These are phyloP conservation scores for Datnioides undecimradiatus DNA, from an alignment of 2,113 vertebrate genomes.

Conservation along the genomic window DNA sequence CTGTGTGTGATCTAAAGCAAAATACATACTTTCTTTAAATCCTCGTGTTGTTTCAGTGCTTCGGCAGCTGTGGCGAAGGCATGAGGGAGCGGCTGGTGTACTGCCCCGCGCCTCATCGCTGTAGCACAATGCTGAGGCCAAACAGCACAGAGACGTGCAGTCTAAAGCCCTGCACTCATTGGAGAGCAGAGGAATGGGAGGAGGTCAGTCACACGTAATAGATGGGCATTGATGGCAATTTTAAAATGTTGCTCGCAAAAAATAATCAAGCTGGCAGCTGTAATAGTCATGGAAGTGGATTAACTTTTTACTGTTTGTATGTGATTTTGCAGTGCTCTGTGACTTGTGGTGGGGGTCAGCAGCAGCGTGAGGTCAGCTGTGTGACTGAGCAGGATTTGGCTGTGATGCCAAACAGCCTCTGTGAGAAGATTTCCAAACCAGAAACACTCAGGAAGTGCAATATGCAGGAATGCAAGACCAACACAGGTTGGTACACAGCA, in stretches of 20 bases:
- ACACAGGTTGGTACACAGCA: slow-evolving; percentile 61
- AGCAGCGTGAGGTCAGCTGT: slow-evolving; percentile 78
- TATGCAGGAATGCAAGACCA: slow-evolving; percentile 75
- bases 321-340: slow-evolving; percentile 77
- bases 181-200: slow-evolving; percentile 77
- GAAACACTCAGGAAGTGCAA: slow-evolving; percentile 78
- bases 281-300: neutral
- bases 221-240: neutral
- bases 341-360: slow-evolving; percentile 81
- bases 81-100: slow-evolving; percentile 79
- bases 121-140: slow-evolving; percentile 73
- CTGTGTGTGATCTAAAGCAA: no score
- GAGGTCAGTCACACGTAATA: slow-evolving; percentile 64
- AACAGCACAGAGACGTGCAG: slow-evolving; percentile 78
- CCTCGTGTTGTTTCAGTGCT: slow-evolving; percentile 74
- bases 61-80: slow-evolving; percentile 80
- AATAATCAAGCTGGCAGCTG: neutral
- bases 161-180: slow-evolving; percentile 76
- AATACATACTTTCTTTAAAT: neutral
- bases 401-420: slow-evolving; percentile 73
- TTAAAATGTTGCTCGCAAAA: neutral
- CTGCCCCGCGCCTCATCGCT: slow-evolving; percentile 78
- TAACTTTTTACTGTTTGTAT: neutral
- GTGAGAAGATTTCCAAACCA: slow-evolving; percentile 77
- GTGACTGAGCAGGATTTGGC: slow-evolving; percentile 59